These are phyloP conservation scores for Sipha flava DNA, from an alignment of 1,140 invertebrate genomes.

Conservation along the genomic window DNA sequence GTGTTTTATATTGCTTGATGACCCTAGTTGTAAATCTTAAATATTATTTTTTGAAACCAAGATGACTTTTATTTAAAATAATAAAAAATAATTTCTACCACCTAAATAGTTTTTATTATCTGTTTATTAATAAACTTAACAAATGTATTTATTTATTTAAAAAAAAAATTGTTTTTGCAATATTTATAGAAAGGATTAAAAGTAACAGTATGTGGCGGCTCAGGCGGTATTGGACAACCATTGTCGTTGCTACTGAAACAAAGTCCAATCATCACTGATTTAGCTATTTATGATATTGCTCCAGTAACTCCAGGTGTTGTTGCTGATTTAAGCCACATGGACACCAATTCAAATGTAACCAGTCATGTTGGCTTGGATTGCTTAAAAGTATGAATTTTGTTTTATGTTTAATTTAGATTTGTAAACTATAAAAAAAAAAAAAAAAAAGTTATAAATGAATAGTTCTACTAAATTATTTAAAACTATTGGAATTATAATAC, in stretches of 20 bases:
- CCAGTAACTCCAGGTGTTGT: conserved; percentile 89
- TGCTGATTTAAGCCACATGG: conserved; percentile 95
- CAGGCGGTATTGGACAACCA: conserved; percentile 97
- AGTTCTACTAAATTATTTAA: too few species aligned
- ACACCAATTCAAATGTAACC: conserved; percentile 73
- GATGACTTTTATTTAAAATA: too few species aligned
- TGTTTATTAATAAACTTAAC: too few species aligned
- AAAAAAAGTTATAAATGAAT: too few species aligned
- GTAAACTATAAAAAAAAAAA: too few species aligned
- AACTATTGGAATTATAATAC: too few species aligned
- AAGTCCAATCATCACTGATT: conserved; percentile 68
- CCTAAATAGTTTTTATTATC: too few species aligned
- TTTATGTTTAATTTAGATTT: too few species aligned
- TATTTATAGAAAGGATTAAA: conserved; percentile 48
- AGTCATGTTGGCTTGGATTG: conserved; percentile 72
- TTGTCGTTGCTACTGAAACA: conserved; percentile 91
- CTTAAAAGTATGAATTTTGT: conserved; percentile 50
- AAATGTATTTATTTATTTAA: not conserved
- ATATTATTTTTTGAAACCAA: too few species aligned
- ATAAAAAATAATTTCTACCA: too few species aligned
- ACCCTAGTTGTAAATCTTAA: too few species aligned
- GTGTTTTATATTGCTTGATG: too few species aligned
- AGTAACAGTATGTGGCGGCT: conserved; percentile 92
- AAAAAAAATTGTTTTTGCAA: not conserved
- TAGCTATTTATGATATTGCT: conserved; percentile 91